These are phyloP conservation scores for Clarias macrocephalus DNA, from an alignment of 2,113 vertebrate genomes.

Conservation along the genomic window DNA sequence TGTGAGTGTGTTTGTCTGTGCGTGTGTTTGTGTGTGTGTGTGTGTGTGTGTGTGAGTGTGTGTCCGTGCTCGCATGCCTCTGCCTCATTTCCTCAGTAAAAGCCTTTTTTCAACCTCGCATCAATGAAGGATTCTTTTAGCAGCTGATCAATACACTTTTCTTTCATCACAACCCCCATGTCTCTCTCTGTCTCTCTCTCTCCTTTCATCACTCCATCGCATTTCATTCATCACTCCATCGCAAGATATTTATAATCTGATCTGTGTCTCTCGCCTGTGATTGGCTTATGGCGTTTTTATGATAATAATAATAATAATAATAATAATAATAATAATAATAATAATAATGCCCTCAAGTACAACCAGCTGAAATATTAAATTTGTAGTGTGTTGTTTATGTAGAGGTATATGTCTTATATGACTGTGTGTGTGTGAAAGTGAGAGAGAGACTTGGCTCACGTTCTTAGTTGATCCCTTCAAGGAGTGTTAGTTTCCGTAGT, in stretches of 20 bases:
- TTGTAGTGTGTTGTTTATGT: constrained; percentile 20
- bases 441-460: constrained; percentile 14
- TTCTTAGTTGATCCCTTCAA: not conserved
- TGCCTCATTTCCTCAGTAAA: constrained; percentile 46
- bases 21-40: constrained; percentile 33
- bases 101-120: constrained; percentile 51
- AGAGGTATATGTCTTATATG: not conserved
- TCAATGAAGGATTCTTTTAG: constrained; percentile 54
- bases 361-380: constrained; percentile 10
- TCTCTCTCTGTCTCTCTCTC: constrained; percentile 13
- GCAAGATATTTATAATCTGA: constrained; percentile 19
- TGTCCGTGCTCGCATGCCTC: constrained; percentile 5
- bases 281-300: not conserved
- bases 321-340: not conserved
- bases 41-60: constrained; percentile 14
- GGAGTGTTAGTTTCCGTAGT: constrained; percentile 53
- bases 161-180: constrained; percentile 28
- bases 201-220: not conserved
- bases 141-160: constrained; percentile 47
- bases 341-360: not conserved
- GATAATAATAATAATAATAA: too few species aligned
- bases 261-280: constrained; percentile 27
- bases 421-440: constrained; percentile 31
- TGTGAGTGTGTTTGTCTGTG: constrained; percentile 11
- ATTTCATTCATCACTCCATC: constrained; percentile 31